Evolutionary conservation across 2,888 invertebrate genomes (phyloP).

Genomic region (Trachelus tabidus): DNA sequence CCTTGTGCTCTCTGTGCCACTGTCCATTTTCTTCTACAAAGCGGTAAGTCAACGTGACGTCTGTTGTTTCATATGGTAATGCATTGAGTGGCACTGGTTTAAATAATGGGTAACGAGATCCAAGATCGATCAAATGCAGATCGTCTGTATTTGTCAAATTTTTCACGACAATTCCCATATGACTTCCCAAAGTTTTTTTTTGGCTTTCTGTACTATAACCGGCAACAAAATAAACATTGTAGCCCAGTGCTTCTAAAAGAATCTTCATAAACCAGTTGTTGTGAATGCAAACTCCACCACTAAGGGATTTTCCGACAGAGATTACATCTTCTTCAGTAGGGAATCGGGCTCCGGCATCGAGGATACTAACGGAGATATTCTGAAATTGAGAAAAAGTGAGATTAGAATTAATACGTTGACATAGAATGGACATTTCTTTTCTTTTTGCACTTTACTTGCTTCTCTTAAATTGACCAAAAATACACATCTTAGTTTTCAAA

Average conservation of each 20-base stretch:
- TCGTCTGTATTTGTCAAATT: conserved; percentile 6
- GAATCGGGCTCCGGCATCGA: conserved; percentile 10
- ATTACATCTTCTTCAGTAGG: conserved; percentile 10
- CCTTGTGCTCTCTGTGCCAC: conserved; percentile 20
- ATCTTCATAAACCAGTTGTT: conserved; percentile 21
- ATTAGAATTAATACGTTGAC: too few species aligned
- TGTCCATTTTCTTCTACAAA: conserved; percentile 15
- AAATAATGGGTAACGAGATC: conserved; percentile 12
- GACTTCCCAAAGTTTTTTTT: conserved; percentile 6
- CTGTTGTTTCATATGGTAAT: conserved; percentile 11
- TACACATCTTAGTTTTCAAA: too few species aligned
- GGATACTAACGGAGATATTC: conserved; percentile 15
- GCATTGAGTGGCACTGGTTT: conserved; percentile 14
- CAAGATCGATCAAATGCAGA: conserved; percentile 17
- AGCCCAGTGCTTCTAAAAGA: conserved; percentile 14
- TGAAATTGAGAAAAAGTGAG: neutral
- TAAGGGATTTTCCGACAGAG: conserved; percentile 2
- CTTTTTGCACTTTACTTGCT: too few species aligned
- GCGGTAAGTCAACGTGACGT: conserved; percentile 17
- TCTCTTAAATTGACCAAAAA: too few species aligned
- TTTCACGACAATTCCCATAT: conserved; percentile 13
- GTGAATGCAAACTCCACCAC: conserved; percentile 15
- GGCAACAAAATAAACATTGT: conserved; percentile 8
- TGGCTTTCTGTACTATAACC: neutral
- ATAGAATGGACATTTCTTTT: too few species aligned